A percentile compares a stretch with the other conserved stretches of the same genome.
These are phyloP conservation scores for Arvicola amphibius DNA, from an alignment of 2,797 vertebrate genomes.

Conservation along the genomic window DNA sequence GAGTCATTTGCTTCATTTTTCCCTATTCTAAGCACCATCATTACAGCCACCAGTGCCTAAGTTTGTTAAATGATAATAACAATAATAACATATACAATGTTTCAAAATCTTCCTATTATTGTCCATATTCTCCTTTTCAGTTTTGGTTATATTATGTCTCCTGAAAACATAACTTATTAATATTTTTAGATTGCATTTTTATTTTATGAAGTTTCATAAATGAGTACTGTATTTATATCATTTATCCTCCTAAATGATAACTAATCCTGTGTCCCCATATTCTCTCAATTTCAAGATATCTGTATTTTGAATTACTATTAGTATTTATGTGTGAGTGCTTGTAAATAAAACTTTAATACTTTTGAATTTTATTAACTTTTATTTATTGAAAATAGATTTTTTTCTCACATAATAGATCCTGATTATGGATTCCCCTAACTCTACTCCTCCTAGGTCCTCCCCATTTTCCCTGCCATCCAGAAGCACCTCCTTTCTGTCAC, in stretches of 20 bases:
- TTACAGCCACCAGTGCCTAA: not conserved
- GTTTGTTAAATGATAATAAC: not conserved
- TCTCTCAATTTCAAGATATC: not conserved
- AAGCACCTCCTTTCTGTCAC: not conserved
- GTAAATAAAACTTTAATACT: not conserved
- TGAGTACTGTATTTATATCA: too few species aligned
- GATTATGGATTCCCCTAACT: not conserved
- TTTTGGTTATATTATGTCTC: not conserved
- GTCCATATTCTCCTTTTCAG: not conserved
- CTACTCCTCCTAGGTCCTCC: not conserved
- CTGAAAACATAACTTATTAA: not conserved
- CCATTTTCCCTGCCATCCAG: not conserved
- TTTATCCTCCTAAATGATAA: not conserved
- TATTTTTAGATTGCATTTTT: not conserved
- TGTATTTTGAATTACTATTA: not conserved
- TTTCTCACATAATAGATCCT: not conserved
- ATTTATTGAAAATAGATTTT: not conserved
- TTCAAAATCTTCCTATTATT: not conserved
- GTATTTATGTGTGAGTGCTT: not conserved
- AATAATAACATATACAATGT: not conserved
- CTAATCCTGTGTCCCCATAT: not conserved
- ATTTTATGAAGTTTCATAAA: not conserved
- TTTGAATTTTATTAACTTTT: not conserved
- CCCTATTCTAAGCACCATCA: rapidly evolving
- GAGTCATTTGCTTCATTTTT: not conserved